Conservation (phyloP, 2,113 vertebrate species). For the Solea senegalensis region DNA sequence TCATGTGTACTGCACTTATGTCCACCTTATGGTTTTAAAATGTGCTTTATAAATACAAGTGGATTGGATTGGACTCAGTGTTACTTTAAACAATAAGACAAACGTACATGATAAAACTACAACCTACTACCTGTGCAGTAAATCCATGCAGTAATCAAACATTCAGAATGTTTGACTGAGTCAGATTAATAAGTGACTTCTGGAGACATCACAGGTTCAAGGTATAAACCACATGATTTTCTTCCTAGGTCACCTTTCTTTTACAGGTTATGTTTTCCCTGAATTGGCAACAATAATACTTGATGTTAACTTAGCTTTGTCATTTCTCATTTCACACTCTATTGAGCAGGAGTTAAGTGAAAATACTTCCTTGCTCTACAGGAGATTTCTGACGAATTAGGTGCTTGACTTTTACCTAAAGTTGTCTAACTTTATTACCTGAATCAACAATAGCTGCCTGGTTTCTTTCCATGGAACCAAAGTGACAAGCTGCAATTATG, state of each 20-base stretch:
- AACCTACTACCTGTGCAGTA: not conserved
- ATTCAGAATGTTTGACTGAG: not conserved
- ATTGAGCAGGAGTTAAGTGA: not conserved
- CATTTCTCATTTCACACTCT: not conserved
- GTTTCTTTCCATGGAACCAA: too few relatives aligned
- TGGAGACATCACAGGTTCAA: slow-evolving; percentile 56
- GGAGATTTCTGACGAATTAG: too few relatives aligned
- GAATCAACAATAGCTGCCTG: too few relatives aligned
- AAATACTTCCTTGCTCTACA: not conserved
- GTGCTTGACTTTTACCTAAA: too few relatives aligned
- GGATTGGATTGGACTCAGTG: too few relatives aligned
- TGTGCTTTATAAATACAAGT: too few relatives aligned
- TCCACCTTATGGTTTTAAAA: too few relatives aligned
- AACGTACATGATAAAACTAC: not conserved
- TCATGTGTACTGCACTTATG: too few relatives aligned
- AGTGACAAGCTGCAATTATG: too few relatives aligned
- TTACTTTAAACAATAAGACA: not conserved
- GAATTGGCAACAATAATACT: not conserved
- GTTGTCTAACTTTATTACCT: too few relatives aligned
- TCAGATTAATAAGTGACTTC: slow-evolving; percentile 75
- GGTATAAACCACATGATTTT: slow-evolving; percentile 57
- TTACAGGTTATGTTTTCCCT: slow-evolving; percentile 7
- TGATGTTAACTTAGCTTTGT: not conserved
- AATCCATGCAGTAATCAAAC: not conserved
- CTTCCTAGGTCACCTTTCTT: slow-evolving; percentile 13